These are phyloP conservation scores for Penelope pileata DNA, from an alignment of 2,113 vertebrate genomes.

Conservation along the genomic window DNA sequence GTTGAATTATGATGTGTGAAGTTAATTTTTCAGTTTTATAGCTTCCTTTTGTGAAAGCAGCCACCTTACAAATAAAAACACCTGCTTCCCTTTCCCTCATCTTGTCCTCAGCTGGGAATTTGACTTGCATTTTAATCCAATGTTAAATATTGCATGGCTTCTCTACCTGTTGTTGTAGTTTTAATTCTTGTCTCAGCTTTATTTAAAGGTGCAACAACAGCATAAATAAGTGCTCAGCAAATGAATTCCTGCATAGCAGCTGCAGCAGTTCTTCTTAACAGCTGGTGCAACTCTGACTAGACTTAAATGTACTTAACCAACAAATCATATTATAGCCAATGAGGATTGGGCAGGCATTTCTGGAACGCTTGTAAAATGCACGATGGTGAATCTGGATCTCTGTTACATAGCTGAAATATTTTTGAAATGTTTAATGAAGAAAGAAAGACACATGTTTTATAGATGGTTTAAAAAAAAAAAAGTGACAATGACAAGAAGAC, in stretches of 20 bases:
- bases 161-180: constrained; percentile 73
- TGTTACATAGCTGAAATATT: constrained; percentile 64
- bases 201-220: constrained; percentile 72
- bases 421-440: constrained; percentile 58
- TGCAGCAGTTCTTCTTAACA: constrained; percentile 76
- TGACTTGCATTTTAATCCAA: constrained; percentile 38
- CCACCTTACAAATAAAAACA: not conserved
- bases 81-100: not conserved
- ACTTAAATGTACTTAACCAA: constrained; percentile 67
- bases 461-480: not conserved
- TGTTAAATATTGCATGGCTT: constrained; percentile 64
- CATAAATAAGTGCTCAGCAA: constrained; percentile 68
- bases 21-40: not conserved
- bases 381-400: constrained; percentile 61
- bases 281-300: constrained; percentile 68
- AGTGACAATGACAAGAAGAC: not conserved
- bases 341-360: constrained; percentile 66
- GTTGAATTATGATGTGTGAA: not conserved
- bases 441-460: constrained; percentile 21
- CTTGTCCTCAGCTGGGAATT: constrained; percentile 18
- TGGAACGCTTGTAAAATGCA: constrained; percentile 72
- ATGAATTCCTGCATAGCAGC: constrained; percentile 76
- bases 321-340: constrained; percentile 44
- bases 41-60: constrained; percentile 11
- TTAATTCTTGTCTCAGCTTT: constrained; percentile 74